Conservation (phyloP, 1,140 invertebrate genomes). For the roundworm (Caenorhabditis elegans) region WBcel235 BX284605.5:6760001-6760500, state of each 20-base stretch:
- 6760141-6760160: conserved; percentile 5
- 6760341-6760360: conserved; percentile 15
- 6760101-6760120: not conserved
- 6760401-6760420: conserved; percentile 10
- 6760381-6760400: not conserved
- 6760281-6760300: conserved; percentile 31
- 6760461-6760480: not conserved
- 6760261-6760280: not conserved
- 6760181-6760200: not conserved
- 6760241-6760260: not conserved
- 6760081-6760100: not conserved
- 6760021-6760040: not conserved
- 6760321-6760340: not conserved
- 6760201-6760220: conserved; percentile 25
- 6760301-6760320: conserved; percentile 31
- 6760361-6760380: conserved; percentile 27
- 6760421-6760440: no score
- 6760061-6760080: not conserved
- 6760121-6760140: not conserved
- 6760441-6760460: not conserved
- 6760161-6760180: not conserved
- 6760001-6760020: not conserved
- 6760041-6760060: conserved; percentile 12
- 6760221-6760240: not conserved
- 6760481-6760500: not conserved